phyloP scores from a whole-genome alignment of 2,888 invertebrate species.

The Diarsia dahlii region DNA sequence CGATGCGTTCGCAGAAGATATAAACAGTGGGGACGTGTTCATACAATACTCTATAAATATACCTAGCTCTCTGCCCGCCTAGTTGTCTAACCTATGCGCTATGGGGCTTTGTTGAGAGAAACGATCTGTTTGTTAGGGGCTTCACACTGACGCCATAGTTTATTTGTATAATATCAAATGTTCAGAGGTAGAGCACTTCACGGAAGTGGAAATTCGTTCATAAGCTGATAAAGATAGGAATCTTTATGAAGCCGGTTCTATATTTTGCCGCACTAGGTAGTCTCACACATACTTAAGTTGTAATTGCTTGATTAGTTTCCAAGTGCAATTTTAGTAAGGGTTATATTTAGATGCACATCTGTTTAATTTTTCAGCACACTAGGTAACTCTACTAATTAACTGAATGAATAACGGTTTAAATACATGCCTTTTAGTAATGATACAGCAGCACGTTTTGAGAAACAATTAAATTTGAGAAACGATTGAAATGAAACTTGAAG shows the following conservation, averaged over 20 bases:
- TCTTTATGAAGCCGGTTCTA: background rate
- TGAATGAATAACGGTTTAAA: too few relatives aligned
- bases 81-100: constrained; percentile 28
- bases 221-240: background rate
- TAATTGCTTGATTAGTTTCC: background rate
- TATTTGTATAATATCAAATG: constrained; percentile 15
- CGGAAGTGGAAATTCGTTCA: background rate
- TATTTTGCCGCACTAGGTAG: background rate
- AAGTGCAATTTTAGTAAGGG: background rate
- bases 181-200: background rate
- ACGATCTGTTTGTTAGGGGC: constrained; percentile 34
- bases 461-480: background rate
- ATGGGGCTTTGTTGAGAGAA: constrained; percentile 45
- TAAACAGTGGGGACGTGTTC: constrained; percentile 63
- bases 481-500: background rate
- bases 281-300: background rate
- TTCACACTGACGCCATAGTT: constrained; percentile 21
- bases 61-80: constrained; percentile 2
- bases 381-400: too few relatives aligned
- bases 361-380: too few relatives aligned
- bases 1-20: constrained; percentile 68
- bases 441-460: background rate
- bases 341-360: too few relatives aligned
- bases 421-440: too few relatives aligned
- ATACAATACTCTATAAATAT: constrained; percentile 61